Evolutionary conservation across 2,888 invertebrate species (phyloP).

Genomic region (Dioctria linearis): DNA sequence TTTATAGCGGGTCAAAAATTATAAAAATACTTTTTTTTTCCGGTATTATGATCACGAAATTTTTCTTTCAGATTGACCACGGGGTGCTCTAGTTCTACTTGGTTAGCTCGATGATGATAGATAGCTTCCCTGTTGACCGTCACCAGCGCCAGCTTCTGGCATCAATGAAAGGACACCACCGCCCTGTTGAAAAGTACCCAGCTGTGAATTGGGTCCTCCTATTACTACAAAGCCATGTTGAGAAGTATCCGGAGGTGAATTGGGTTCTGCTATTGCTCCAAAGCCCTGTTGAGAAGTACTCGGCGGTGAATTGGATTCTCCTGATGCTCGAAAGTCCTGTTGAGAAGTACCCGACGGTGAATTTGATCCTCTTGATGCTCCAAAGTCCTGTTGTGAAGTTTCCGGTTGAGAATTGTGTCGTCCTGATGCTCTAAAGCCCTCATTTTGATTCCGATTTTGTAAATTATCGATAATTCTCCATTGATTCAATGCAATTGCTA

Average conservation of each 20-base stretch:
- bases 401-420: neutral
- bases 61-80: slow-evolving; percentile 45
- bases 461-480: slow-evolving; percentile 83
- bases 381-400: slow-evolving; percentile 66
- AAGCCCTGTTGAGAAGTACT: too few relatives aligned
- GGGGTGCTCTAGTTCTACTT: slow-evolving; percentile 55
- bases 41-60: neutral
- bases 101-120: slow-evolving; percentile 59
- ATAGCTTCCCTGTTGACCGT: slow-evolving; percentile 59
- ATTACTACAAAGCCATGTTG: too few relatives aligned
- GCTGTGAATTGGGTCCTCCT: slow-evolving; percentile 71
- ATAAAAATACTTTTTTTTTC: neutral
- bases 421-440: slow-evolving; percentile 60
- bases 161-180: slow-evolving; percentile 81
- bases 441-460: slow-evolving; percentile 73
- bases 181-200: slow-evolving; percentile 64
- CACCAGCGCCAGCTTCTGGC: slow-evolving; percentile 75
- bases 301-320: too few relatives aligned
- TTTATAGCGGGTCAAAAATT: too few relatives aligned
- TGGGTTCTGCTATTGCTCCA: too few relatives aligned
- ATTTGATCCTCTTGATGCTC: slow-evolving; percentile 55
- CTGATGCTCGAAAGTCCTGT: too few relatives aligned
- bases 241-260: too few relatives aligned
- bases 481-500: slow-evolving; percentile 90
- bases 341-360: too few relatives aligned